phyloP scores from a whole-genome alignment of 2,797 vertebrate genomes.

The Mycteria americana region DNA sequence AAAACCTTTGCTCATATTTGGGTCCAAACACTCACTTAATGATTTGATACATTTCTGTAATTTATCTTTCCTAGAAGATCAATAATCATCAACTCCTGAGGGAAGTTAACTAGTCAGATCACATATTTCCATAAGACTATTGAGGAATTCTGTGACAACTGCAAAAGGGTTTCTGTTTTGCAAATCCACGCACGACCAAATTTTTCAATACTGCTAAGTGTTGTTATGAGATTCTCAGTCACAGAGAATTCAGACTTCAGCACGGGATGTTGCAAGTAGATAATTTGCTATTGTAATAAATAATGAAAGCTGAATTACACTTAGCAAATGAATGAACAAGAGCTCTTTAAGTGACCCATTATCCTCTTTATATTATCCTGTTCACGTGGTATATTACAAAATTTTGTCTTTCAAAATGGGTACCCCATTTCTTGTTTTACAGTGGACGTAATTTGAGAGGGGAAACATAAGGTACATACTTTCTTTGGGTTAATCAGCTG shows the following conservation, averaged over 20 bases:
- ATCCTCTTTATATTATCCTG: not conserved
- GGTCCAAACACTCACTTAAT: not conserved
- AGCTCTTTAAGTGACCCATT: not conserved
- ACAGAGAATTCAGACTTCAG: not conserved
- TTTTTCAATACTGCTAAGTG: not conserved
- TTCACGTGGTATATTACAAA: not conserved
- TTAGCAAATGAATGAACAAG: conserved; percentile 19
- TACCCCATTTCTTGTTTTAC: not conserved
- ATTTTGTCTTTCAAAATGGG: not conserved
- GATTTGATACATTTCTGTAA: not conserved
- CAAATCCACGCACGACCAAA: not conserved
- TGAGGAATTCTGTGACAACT: not conserved
- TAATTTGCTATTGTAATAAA: conserved; percentile 47
- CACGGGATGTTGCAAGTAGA: not conserved
- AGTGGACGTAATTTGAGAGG: not conserved
- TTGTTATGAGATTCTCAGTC: not conserved
- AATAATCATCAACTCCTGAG: not conserved
- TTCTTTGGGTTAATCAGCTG: not conserved
- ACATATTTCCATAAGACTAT: not conserved
- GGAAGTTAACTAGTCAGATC: not conserved
- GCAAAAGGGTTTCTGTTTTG: not conserved
- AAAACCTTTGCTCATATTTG: not conserved
- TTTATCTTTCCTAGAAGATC: conserved; percentile 8
- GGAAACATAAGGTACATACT: not conserved
- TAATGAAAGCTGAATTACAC: conserved; percentile 44